These are phyloP conservation scores for Drosophila pegasa DNA, from an alignment of 2,888 invertebrate genomes.

Conservation along the genomic window DNA sequence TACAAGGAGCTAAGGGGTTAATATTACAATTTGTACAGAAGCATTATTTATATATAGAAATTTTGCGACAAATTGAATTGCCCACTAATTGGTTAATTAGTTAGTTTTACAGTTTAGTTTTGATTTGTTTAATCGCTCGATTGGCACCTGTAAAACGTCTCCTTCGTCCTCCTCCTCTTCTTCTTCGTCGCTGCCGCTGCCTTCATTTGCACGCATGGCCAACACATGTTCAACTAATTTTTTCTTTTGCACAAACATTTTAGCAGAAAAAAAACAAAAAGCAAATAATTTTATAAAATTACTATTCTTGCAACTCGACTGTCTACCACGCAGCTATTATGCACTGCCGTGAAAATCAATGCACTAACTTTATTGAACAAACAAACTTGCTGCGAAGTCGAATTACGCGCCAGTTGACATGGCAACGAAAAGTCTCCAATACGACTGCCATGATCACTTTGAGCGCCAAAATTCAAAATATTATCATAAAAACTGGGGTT, in stretches of 20 bases:
- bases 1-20: conserved; percentile 61
- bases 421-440: conserved; percentile 20
- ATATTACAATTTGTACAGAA: conserved; percentile 61
- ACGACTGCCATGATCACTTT: conserved; percentile 16
- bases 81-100: conserved; percentile 32
- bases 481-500: not conserved
- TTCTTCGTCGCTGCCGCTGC: conserved; percentile 87
- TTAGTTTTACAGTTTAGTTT: not conserved
- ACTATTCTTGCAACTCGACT: conserved; percentile 38
- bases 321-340: conserved; percentile 19
- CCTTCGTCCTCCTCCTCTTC: conserved; percentile 87
- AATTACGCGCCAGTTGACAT: conserved; percentile 26
- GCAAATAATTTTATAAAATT: conserved; percentile 47
- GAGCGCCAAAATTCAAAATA: conserved; percentile 24
- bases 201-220: conserved; percentile 81
- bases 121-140: conserved; percentile 12
- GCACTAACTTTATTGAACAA: conserved; percentile 50
- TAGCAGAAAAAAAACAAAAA: conserved; percentile 28
- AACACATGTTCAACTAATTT: conserved; percentile 83
- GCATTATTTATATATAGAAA: conserved; percentile 68
- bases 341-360: conserved; percentile 36
- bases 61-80: conserved; percentile 52
- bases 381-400: conserved; percentile 41
- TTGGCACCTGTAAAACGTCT: conserved; percentile 83
- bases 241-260: conserved; percentile 87